Conservation (phyloP, 2,113 vertebrate species). For the Brachypodius melanocephalos region DNA sequence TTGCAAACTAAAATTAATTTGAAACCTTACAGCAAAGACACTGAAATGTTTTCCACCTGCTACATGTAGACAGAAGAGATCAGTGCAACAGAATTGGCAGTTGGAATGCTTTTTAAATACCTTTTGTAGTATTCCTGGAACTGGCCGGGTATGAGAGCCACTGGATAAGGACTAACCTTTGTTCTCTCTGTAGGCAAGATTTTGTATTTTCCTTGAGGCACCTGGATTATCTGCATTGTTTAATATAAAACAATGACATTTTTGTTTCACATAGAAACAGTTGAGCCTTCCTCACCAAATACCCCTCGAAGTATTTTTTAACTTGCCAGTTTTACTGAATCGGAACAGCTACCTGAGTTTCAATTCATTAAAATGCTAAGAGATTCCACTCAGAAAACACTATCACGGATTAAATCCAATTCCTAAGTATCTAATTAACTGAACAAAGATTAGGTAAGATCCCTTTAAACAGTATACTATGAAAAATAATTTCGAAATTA, state of each 20-base stretch:
- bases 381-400: background rate
- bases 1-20: background rate
- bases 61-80: background rate
- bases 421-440: background rate
- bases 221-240: constrained; percentile 89
- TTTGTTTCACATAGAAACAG: background rate
- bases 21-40: background rate
- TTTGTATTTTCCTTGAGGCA: constrained; percentile 94
- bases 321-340: background rate
- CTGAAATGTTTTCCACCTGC: background rate
- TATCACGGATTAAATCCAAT: background rate
- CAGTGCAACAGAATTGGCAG: background rate
- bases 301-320: background rate
- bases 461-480: background rate
- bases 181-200: constrained; percentile 89
- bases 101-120: constrained; percentile 63
- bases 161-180: constrained; percentile 92
- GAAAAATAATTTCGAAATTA: background rate
- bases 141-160: constrained; percentile 97
- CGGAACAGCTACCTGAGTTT: background rate
- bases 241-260: background rate
- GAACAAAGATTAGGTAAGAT: background rate
- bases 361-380: background rate
- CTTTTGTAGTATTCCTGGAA: constrained; percentile 99
- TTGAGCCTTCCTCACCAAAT: background rate